Conservation (phyloP, 1,140 invertebrate species). For the Neodiprion virginianus region DNA sequence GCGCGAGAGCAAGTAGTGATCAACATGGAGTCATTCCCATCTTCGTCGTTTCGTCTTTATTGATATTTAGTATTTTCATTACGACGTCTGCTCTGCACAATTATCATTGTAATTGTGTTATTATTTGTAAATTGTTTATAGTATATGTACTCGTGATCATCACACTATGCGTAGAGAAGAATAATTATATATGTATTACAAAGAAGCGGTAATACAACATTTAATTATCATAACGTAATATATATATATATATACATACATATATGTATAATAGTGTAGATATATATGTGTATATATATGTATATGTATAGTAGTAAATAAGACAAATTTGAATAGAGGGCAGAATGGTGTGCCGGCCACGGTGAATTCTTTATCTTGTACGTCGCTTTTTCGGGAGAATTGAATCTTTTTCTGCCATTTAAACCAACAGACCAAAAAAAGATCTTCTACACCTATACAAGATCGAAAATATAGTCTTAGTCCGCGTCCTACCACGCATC, state of each 20-base stretch:
- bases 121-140: slow-evolving; percentile 43
- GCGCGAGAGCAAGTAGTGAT: slow-evolving; percentile 25
- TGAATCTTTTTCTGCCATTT: neutral
- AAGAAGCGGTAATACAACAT: slow-evolving; percentile 55
- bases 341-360: slow-evolving; percentile 21
- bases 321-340: slow-evolving; percentile 29
- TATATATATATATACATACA: slow-evolving; percentile 21
- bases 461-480: slow-evolving; percentile 54
- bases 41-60: slow-evolving; percentile 9
- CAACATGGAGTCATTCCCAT: slow-evolving; percentile 17
- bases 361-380: slow-evolving; percentile 6
- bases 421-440: neutral
- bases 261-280: neutral
- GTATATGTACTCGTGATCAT: slow-evolving; percentile 32
- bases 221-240: slow-evolving; percentile 51
- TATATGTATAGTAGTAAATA: slow-evolving; percentile 35
- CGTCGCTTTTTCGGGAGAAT: neutral
- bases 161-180: slow-evolving; percentile 49
- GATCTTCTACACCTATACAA: slow-evolving; percentile 25
- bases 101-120: slow-evolving; percentile 33
- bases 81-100: slow-evolving; percentile 12
- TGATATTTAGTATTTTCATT: slow-evolving; percentile 11
- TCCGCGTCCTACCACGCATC: slow-evolving; percentile 50
- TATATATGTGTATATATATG: slow-evolving; percentile 24
- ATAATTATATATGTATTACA: slow-evolving; percentile 45